Conservation (phyloP, 2,113 vertebrate species). For the Chaetodon auriga region DNA sequence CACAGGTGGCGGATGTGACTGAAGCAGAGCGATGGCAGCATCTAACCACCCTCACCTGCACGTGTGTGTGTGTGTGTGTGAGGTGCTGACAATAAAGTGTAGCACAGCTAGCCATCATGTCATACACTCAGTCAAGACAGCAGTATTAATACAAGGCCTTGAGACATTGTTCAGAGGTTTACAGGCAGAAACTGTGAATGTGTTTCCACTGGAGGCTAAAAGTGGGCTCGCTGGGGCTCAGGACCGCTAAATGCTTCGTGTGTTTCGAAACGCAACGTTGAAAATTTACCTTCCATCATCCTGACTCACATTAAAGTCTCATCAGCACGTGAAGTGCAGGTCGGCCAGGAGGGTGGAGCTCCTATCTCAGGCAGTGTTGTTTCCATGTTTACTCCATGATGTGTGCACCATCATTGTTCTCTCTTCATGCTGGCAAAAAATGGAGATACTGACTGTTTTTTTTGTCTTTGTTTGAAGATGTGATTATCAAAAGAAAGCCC, state of each 20-base stretch:
- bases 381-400: neutral
- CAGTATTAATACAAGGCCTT: constrained; percentile 75
- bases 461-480: neutral
- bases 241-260: constrained; percentile 28
- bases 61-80: constrained; percentile 36
- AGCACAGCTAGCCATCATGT: constrained; percentile 54
- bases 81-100: constrained; percentile 67
- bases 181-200: constrained; percentile 57
- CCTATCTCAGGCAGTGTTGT: constrained; percentile 34
- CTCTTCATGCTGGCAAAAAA: neutral
- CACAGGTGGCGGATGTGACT: constrained; percentile 54
- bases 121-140: constrained; percentile 70
- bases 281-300: constrained; percentile 1
- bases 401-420: neutral
- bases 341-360: neutral
- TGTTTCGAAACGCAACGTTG: neutral
- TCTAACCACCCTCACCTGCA: constrained; percentile 26
- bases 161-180: constrained; percentile 66
- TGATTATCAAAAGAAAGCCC: constrained; percentile 53
- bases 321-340: neutral
- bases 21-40: constrained; percentile 45
- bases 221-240: constrained; percentile 54
- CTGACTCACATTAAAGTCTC: constrained; percentile 1
- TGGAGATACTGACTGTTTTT: neutral
- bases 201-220: constrained; percentile 64